phyloP scores from a whole-genome alignment of 2,797 vertebrate genomes.

The Eupleurogrammus muticus region DNA sequence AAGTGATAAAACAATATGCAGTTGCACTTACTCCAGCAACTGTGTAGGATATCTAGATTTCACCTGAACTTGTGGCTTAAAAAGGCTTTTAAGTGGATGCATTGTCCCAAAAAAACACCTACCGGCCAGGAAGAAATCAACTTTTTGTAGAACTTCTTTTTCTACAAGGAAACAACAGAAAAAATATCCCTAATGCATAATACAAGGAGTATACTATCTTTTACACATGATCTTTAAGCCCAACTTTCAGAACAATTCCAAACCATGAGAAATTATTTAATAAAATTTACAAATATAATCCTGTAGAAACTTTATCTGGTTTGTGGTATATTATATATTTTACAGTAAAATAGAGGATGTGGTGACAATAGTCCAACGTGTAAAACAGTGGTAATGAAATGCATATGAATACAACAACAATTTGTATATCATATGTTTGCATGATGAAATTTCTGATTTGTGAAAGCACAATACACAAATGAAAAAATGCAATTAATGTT shows the following conservation, averaged over 20 bases:
- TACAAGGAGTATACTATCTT: neutral
- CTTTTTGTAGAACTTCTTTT: slow-evolving; percentile 82
- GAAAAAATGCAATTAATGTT: neutral
- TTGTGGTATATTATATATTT: neutral
- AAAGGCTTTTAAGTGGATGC: neutral
- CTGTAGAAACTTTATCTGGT: neutral
- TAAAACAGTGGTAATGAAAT: neutral
- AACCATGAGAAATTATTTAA: neutral
- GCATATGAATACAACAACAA: neutral
- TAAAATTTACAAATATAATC: neutral
- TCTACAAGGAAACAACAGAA: slow-evolving; percentile 66
- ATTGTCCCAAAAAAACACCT: slow-evolving; percentile 40
- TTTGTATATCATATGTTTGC: neutral
- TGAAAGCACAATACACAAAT: neutral
- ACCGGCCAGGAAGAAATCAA: slow-evolving; percentile 83
- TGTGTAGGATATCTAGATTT: neutral
- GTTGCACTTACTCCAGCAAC: neutral
- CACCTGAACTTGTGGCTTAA: neutral
- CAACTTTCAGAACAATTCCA: neutral
- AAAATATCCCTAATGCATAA: neutral
- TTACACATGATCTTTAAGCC: neutral
- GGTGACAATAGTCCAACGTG: neutral
- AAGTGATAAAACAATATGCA: neutral
- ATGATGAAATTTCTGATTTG: neutral
- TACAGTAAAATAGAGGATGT: neutral